phyloP scores from a whole-genome alignment of 2,113 vertebrate genomes.

The Connochaetes taurinus region DNA sequence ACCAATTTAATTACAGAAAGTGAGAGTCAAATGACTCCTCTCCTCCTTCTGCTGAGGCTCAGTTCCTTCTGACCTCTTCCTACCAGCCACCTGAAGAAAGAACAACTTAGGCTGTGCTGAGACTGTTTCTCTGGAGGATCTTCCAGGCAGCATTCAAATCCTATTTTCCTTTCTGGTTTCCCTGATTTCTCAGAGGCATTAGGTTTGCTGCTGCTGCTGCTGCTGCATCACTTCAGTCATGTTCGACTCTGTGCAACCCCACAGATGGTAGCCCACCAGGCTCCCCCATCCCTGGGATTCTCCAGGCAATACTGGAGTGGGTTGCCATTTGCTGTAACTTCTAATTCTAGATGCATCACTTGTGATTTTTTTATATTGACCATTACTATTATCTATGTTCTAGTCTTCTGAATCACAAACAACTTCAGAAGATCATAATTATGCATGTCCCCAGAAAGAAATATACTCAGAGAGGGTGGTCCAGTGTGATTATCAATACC shows the following conservation, averaged over 20 bases:
- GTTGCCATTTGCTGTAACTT: not conserved
- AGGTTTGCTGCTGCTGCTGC: not conserved
- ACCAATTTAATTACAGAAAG: not conserved
- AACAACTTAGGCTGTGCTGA: accelerated
- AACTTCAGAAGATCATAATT: not conserved
- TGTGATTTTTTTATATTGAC: not conserved
- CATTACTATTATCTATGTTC: not conserved
- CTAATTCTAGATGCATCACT: not conserved
- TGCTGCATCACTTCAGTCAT: too few species aligned
- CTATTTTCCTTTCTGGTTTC: not conserved
- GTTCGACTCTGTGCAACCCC: too few species aligned
- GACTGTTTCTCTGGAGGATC: too few species aligned
- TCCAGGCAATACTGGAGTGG: too few species aligned
- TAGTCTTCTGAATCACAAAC: not conserved
- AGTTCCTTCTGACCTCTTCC: too few species aligned
- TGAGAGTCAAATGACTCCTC: not conserved
- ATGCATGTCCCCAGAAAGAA: not conserved
- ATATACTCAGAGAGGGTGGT: accelerated
- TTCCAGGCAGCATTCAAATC: not conserved
- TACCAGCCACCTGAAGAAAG: not conserved
- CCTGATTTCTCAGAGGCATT: not conserved
- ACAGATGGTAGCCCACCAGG: too few species aligned
- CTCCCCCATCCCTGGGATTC: too few species aligned
- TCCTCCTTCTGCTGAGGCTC: not conserved
- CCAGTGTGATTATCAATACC: not conserved